Evolutionary conservation across 2,113 vertebrate genomes (phyloP).

Genomic region (Lophochroa leadbeateri): DNA sequence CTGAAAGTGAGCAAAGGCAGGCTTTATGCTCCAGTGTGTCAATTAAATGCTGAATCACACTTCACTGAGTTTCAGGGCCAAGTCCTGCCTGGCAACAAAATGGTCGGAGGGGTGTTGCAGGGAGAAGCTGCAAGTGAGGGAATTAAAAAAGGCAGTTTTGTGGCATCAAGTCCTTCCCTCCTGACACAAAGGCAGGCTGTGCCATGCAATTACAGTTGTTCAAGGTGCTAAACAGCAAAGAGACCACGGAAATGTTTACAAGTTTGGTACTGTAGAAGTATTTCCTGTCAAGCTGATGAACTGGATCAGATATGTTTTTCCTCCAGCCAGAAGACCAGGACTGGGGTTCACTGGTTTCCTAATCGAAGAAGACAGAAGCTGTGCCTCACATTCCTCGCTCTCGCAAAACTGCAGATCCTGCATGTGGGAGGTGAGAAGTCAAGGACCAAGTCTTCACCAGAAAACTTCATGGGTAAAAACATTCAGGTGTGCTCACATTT

Average conservation of each 20-base stretch:
- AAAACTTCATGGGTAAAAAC: not conserved
- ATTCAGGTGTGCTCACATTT: not conserved
- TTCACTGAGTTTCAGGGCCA: not conserved
- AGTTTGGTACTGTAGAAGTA: not conserved
- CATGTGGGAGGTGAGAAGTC: not conserved
- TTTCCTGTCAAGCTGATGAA: not conserved
- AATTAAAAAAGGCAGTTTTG: not conserved
- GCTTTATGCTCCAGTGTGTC: not conserved
- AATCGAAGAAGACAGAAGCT: not conserved
- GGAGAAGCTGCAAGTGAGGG: not conserved
- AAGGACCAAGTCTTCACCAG: not conserved
- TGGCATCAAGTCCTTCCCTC: not conserved
- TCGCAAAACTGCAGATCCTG: not conserved
- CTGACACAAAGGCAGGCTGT: not conserved
- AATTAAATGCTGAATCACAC: slow-evolving; percentile 22
- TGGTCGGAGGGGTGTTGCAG: accelerated
- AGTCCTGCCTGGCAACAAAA: not conserved
- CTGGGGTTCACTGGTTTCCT: not conserved
- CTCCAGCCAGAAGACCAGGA: not conserved
- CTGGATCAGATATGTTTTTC: not conserved
- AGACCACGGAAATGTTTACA: not conserved
- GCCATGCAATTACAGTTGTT: not conserved
- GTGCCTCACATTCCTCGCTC: not conserved
- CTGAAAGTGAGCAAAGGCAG: not conserved
- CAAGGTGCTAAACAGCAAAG: not conserved